Evolutionary conservation across 2,888 invertebrate species (phyloP).

Genomic region (Anodontia alba): DNA sequence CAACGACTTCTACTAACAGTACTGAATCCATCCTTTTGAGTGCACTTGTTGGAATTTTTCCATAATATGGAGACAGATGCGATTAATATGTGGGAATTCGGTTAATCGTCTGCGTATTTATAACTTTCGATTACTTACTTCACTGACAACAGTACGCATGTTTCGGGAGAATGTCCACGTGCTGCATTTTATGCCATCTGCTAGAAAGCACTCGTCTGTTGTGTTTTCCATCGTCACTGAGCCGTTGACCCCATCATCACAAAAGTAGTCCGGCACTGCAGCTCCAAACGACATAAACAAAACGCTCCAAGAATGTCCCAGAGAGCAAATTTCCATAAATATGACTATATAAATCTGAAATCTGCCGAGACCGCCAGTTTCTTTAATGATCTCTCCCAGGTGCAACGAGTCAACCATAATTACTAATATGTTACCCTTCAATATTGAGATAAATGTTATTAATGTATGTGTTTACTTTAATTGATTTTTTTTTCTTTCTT

Average conservation of each 20-base stretch:
- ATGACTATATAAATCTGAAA: not conserved
- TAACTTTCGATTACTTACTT: not conserved
- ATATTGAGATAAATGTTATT: too few species aligned
- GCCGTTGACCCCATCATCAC: not conserved
- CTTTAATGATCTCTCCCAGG: slow-evolving; percentile 2
- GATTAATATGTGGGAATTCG: too few species aligned
- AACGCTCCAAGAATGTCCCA: slow-evolving; percentile 7
- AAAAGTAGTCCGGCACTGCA: not conserved
- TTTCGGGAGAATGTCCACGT: slow-evolving; percentile 4
- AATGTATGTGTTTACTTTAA: too few species aligned
- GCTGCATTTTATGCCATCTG: not conserved
- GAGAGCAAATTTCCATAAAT: not conserved
- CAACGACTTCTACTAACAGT: too few species aligned
- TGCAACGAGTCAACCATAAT: slow-evolving; percentile 4
- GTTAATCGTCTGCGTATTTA: too few species aligned
- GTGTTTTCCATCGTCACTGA: not conserved
- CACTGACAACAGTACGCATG: slow-evolving; percentile 17
- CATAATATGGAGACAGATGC: too few species aligned
- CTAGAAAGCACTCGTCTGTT: not conserved
- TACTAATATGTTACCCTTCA: too few species aligned
- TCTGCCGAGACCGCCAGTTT: slow-evolving; percentile 6
- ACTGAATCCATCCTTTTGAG: too few species aligned
- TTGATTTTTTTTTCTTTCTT: too few species aligned
- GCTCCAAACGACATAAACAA: slow-evolving; percentile 16
- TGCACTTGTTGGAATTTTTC: too few species aligned